Conservation (phyloP, 2,888 invertebrate species). For the Drosophila subsilvestris region DNA sequence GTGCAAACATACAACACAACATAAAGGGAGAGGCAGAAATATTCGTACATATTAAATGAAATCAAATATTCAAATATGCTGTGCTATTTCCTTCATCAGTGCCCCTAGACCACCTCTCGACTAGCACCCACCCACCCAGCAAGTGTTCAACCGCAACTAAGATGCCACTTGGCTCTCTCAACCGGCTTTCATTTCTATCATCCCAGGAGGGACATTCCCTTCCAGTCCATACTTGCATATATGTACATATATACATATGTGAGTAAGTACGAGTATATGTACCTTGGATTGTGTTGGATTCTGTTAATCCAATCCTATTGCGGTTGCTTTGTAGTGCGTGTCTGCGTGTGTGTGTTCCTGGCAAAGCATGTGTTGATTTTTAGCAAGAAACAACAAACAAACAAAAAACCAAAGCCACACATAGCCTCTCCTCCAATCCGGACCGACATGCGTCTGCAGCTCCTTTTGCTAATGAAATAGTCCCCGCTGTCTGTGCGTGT, state of each 20-base stretch:
- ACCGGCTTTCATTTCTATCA: not conserved
- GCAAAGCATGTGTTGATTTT: slow-evolving; percentile 29
- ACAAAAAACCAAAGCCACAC: slow-evolving; percentile 22
- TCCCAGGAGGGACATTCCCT: no score
- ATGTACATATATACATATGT: no score
- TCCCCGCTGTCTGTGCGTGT: slow-evolving; percentile 29
- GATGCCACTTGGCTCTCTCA: slow-evolving; percentile 48
- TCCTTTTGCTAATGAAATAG: slow-evolving; percentile 70
- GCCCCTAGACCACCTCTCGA: not conserved
- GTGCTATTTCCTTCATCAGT: slow-evolving; percentile 4
- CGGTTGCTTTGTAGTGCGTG: slow-evolving; percentile 68
- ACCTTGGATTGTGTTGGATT: slow-evolving; percentile 57
- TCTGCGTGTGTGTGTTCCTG: slow-evolving; percentile 8
- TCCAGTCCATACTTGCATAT: no score
- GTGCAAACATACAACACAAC: slow-evolving; percentile 5
- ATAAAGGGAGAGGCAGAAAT: not conserved
- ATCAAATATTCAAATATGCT: slow-evolving; percentile 72
- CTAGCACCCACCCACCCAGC: slow-evolving; percentile 19
- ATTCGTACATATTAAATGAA: slow-evolving; percentile 48
- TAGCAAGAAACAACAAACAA: slow-evolving; percentile 6
- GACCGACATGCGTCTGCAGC: slow-evolving; percentile 34
- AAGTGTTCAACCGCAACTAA: slow-evolving; percentile 69
- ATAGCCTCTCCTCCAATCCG: slow-evolving; percentile 7
- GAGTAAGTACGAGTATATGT: slow-evolving; percentile 21
- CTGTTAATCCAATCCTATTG: slow-evolving; percentile 73